Conservation (phyloP, 2,888 invertebrate genomes). For the Protophormia terraenovae region DNA sequence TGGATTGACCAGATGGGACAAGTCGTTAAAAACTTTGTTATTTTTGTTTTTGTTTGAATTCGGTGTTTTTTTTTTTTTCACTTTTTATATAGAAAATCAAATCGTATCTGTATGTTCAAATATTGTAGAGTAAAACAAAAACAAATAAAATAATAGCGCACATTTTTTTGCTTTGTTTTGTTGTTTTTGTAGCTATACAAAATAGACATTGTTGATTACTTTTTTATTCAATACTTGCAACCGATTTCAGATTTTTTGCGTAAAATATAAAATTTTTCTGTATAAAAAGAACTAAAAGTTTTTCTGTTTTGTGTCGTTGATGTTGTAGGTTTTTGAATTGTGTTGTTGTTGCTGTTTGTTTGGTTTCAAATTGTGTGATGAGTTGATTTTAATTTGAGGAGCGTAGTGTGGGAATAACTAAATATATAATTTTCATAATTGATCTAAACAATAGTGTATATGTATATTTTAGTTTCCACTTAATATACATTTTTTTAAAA, state of each 20-base stretch:
- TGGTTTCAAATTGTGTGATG: conserved; percentile 31
- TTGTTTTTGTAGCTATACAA: conserved; percentile 23
- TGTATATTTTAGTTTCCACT: no score
- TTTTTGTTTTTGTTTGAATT: conserved; percentile 70
- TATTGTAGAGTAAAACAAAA: conserved; percentile 50
- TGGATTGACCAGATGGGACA: conserved; percentile 67
- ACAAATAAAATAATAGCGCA: conserved; percentile 59
- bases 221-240: conserved; percentile 61
- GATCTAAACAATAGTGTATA: no score
- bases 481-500: no score
- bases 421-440: no score
- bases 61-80: conserved; percentile 67
- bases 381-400: conserved; percentile 8
- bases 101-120: conserved; percentile 45
- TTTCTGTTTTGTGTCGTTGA: neutral
- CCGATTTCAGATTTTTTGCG: conserved; percentile 44
- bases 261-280: conserved; percentile 38
- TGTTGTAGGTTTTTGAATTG: conserved; percentile 5
- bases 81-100: conserved; percentile 52
- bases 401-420: neutral
- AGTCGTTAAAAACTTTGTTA: conserved; percentile 62
- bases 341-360: conserved; percentile 13
- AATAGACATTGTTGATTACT: conserved; percentile 61
- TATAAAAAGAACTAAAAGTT: conserved; percentile 40
- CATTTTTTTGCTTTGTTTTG: conserved; percentile 8